Evolutionary conservation across 2,113 vertebrate species (phyloP).

Genomic region (Gallinago paraguaiae): DNA sequence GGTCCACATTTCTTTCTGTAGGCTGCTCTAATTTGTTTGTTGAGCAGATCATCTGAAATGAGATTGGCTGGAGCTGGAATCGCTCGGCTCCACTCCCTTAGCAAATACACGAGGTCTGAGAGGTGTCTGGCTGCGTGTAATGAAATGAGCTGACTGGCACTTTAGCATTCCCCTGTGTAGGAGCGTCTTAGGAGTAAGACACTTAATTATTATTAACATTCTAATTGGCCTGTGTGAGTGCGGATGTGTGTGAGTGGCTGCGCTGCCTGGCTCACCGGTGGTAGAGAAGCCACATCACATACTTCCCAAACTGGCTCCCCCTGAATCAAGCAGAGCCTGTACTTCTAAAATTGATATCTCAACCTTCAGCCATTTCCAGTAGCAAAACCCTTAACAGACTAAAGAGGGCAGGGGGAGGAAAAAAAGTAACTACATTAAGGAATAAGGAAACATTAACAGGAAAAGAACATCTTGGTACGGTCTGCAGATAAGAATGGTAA

Average conservation of each 20-base stretch:
- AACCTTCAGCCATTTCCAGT: background rate
- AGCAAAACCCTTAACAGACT: background rate
- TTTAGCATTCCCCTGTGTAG: constrained; percentile 56
- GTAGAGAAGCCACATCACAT: background rate
- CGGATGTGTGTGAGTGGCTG: background rate
- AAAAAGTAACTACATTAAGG: background rate
- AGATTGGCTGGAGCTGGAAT: constrained; percentile 17
- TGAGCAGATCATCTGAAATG: background rate
- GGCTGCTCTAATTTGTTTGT: constrained; percentile 31
- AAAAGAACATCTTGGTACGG: constrained; percentile 35
- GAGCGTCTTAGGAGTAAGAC: constrained; percentile 61
- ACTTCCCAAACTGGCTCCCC: background rate
- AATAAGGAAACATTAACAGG: background rate
- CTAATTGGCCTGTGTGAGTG: constrained; percentile 41
- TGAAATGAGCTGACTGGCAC: constrained; percentile 63
- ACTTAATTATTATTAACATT: constrained; percentile 69
- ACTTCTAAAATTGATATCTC: background rate
- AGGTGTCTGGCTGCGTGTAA: constrained; percentile 34
- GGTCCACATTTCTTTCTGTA: background rate
- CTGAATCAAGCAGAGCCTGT: background rate
- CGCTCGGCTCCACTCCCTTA: background rate
- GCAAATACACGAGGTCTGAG: constrained; percentile 36
- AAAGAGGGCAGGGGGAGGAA: background rate
- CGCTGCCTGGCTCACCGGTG: background rate
- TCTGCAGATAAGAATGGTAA: constrained; percentile 29